Conservation (phyloP, 2,113 vertebrate genomes). For the Rhinolophus ferrumequinum region DNA sequence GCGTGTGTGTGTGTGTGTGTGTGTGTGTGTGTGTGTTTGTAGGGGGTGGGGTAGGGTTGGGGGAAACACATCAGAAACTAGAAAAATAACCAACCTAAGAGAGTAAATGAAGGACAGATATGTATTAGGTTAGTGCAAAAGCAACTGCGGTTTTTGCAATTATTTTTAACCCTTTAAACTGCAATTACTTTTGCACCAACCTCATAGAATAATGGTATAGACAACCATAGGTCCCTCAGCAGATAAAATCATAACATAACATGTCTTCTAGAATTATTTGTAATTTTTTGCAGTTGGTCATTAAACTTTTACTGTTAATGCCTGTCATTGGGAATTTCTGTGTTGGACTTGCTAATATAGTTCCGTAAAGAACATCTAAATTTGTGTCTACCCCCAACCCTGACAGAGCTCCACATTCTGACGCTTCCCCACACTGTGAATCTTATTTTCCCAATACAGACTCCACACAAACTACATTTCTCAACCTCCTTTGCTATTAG, state of each 20-base stretch:
- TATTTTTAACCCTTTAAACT: too few species aligned
- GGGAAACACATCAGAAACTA: neutral
- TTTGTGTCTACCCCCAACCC: neutral
- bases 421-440: accelerated
- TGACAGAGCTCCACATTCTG: neutral
- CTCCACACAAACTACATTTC: neutral
- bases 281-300: neutral
- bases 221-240: neutral
- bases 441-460: neutral
- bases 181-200: too few species aligned
- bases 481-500: neutral
- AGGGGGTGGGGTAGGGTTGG: neutral
- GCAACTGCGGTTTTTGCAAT: too few species aligned
- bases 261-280: neutral
- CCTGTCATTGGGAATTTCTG: neutral
- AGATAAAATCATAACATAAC: neutral
- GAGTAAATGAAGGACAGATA: neutral
- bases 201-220: neutral
- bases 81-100: neutral
- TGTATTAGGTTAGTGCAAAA: too few species aligned
- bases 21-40: neutral
- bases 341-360: neutral
- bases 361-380: neutral
- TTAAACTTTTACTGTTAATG: neutral
- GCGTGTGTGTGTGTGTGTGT: neutral